Conservation (phyloP, 2,113 vertebrate genomes). For the Todiramphus saurophagus region DNA sequence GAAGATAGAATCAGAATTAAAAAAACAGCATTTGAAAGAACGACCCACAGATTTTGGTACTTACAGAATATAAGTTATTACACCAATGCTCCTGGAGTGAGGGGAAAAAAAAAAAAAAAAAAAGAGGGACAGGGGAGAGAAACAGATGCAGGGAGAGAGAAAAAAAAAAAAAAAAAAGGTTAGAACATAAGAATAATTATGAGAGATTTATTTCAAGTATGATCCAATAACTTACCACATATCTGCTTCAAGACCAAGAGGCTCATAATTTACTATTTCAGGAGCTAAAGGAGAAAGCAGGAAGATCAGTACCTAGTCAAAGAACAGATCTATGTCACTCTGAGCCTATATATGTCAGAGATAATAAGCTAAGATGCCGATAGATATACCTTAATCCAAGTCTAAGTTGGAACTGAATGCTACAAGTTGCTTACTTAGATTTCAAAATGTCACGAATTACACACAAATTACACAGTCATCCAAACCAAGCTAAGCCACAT, state of each 20-base stretch:
- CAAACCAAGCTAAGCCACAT: not conserved
- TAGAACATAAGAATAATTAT: slow-evolving; percentile 18
- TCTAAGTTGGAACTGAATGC: not conserved
- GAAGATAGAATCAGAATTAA: not conserved
- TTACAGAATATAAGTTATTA: slow-evolving; percentile 90
- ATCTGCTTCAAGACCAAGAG: slow-evolving; percentile 95
- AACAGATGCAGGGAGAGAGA: not conserved
- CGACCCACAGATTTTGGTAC: slow-evolving; percentile 58
- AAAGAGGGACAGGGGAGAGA: not conserved
- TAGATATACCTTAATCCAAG: not conserved
- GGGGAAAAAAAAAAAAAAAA: not conserved
- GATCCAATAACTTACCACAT: slow-evolving; percentile 90
- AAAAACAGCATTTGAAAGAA: not conserved
- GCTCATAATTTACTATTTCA: slow-evolving; percentile 98
- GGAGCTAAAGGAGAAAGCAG: slow-evolving; percentile 84
- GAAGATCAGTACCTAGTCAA: not conserved
- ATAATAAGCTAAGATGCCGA: not conserved
- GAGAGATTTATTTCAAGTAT: slow-evolving; percentile 24
- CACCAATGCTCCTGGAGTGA: slow-evolving; percentile 83
- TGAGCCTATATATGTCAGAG: not conserved
- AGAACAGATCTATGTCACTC: not conserved
- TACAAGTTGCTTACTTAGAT: not conserved
- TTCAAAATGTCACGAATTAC: not conserved
- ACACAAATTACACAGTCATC: not conserved
- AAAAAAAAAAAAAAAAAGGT: not conserved